These are phyloP conservation scores for Metaphire vulgaris DNA, from an alignment of 1,140 invertebrate genomes.

Conservation along the genomic window DNA sequence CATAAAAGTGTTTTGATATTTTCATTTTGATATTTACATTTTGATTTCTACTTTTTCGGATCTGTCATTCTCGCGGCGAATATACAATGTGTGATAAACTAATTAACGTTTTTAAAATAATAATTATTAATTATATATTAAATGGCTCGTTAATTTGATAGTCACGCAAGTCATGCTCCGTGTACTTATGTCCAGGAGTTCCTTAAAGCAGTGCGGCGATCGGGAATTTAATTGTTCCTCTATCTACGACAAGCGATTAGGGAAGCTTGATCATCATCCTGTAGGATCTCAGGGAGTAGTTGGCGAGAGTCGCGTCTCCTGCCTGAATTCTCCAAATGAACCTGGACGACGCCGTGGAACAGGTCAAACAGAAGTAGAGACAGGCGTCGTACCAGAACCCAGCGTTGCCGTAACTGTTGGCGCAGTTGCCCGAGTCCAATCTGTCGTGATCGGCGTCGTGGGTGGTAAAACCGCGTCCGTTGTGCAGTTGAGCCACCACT, in stretches of 20 bases:
- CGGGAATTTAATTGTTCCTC: too few relatives aligned
- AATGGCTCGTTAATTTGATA: too few relatives aligned
- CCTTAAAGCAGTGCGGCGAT: too few relatives aligned
- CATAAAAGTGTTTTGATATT: too few relatives aligned
- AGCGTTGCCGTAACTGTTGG: neutral
- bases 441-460: neutral
- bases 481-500: neutral
- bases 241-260: neutral
- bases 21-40: too few relatives aligned
- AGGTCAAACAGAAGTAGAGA: neutral
- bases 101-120: too few relatives aligned
- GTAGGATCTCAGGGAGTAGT: neutral
- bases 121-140: too few relatives aligned
- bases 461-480: neutral
- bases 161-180: too few relatives aligned
- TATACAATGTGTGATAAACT: too few relatives aligned
- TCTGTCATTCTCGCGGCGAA: too few relatives aligned
- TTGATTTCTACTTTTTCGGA: too few relatives aligned
- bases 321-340: neutral
- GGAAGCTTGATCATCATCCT: neutral
- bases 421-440: neutral
- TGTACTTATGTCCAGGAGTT: too few relatives aligned
- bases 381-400: conserved; percentile 3
- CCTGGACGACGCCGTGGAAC: neutral
- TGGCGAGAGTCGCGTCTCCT: neutral